Evolutionary conservation across 2,888 invertebrate species (phyloP), one percentile per base, ranked within the genome.

Genomic region (Ormyrus pomaceus): DNA sequence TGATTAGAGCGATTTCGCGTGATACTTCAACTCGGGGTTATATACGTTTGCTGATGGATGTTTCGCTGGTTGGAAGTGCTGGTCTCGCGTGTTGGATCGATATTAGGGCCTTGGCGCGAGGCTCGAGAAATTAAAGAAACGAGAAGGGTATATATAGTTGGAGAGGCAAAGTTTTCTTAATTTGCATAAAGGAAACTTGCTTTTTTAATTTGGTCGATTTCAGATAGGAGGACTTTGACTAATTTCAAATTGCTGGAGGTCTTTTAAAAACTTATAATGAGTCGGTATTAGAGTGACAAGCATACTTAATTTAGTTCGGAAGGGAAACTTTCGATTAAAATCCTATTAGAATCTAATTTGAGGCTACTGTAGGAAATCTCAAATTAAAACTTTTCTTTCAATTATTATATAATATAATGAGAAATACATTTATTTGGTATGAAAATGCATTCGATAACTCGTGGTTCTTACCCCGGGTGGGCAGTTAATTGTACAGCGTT

Each of bases 241-340:
- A 50, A 69, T 58, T 69, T 69, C 56, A 13, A 56, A 69, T 69
- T 13, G 46, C n/a, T 5, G n/a, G 0, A 13, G 48, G 48, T 48
- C 56, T 46, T 58, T 58, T 56, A 69, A 69, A 69, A 69, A 69
- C 58, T 69, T 69, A 69, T 69, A 69, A 69, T 69, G 58, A 69
- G 58, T 48, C 13, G 5, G 8, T 46, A 45, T 61, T 61, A 45
- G 13, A n/a, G 69, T 48, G 69, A 69, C 46, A 69, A 69, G 69
- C 0, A 2, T 58, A 46, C 69, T 69, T 56, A 69, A 69, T 69
- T 69, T 13, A 13, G n/a, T 48, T 48, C 56, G 11, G 34, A 45
- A 58, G 69, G 56, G 13, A 48, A 69, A 58, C 34, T 69, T 69
- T 34, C 13, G 69, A 58, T 69, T 69, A 58, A 69, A 48, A 58